Evolutionary conservation across 1,140 invertebrate genomes (phyloP), one percentile per base, ranked within the genome.

Genomic region (Magallana angulata): DNA sequence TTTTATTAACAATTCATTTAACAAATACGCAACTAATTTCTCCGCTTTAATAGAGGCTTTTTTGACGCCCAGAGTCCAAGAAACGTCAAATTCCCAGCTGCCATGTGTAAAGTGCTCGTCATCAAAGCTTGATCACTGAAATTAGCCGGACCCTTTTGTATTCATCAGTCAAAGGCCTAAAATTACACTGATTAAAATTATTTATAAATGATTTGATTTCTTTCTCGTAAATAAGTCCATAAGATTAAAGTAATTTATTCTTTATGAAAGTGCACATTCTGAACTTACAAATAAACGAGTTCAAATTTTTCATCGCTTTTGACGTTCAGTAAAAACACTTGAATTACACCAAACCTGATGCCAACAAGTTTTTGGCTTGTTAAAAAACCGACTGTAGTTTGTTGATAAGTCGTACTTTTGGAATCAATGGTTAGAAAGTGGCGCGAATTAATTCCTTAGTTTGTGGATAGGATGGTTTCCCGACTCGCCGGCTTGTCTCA

Each of bases 1-100:
- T 76, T 76, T 76, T 76, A 76, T 76, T 76, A 76, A 76, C 24
- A 76, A 76, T 76, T 76, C 68, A 76, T 76, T 11, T 76, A 76
- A 76, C 24, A 36, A 76, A 76, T 30, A 6, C 8, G 24, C 24
- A 36, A 24, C 68, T 76, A 36, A 76, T 76, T 76, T 18, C 24
- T 76, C 11, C 68, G 7, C 68, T 30, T 76, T 24, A 76, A 76
- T 30, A 76, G 68, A 24, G 11, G 24, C 68, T 76, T 76, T 76
- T 12, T 36, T 30, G 24, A 5, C 68, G 9, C 24, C 36, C 24
- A 30, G 7, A 30, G 6, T 76, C 24, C 11, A 16, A 12, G 12
- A n/a, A 6, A 62, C 60, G 60, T 16, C n/a, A 62, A 62, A n/a
- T 12, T 62, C 36, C 68, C 36, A 30, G 8, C 36, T 76, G 68